Evolutionary conservation across 2,797 vertebrate genomes (phyloP).

Genomic region (Liparis tanakae): DNA sequence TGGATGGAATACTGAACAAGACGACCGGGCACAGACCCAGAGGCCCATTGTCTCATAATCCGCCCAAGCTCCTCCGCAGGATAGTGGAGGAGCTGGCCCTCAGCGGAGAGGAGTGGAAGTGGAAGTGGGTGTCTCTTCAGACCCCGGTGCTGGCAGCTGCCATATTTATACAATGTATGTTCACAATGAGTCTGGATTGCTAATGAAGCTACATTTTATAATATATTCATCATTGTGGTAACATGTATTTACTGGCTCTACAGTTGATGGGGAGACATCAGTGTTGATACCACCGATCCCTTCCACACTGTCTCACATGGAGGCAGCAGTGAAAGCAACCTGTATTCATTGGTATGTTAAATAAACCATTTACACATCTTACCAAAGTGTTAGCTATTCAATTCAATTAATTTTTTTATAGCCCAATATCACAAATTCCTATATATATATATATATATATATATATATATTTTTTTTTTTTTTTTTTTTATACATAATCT

Average conservation of each 20-base stretch:
- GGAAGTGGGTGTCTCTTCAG: slow-evolving; percentile 2
- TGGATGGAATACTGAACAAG: too few species aligned
- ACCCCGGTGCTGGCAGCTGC: neutral
- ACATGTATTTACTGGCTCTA: neutral
- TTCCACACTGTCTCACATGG: neutral
- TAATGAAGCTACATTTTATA: too few species aligned
- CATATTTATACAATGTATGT: neutral
- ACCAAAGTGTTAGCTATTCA: neutral
- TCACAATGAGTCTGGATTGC: neutral
- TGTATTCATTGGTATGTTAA: neutral
- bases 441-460: too few species aligned
- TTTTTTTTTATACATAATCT: neutral
- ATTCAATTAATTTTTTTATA: too few species aligned
- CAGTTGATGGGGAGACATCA: too few species aligned
- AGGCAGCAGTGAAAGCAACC: neutral
- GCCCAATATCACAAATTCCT: too few species aligned
- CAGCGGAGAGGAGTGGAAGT: neutral
- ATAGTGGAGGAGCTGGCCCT: neutral
- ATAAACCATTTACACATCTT: neutral
- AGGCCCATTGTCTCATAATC: too few species aligned
- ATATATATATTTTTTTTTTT: too few species aligned
- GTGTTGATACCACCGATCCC: neutral
- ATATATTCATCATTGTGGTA: too few species aligned
- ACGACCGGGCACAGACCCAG: too few species aligned
- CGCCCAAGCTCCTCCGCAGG: neutral